Evolutionary conservation across 2,113 vertebrate species (phyloP), one percentile per base, ranked within the genome.

Genomic region (Sinocyclocheilus maitianheensis): DNA sequence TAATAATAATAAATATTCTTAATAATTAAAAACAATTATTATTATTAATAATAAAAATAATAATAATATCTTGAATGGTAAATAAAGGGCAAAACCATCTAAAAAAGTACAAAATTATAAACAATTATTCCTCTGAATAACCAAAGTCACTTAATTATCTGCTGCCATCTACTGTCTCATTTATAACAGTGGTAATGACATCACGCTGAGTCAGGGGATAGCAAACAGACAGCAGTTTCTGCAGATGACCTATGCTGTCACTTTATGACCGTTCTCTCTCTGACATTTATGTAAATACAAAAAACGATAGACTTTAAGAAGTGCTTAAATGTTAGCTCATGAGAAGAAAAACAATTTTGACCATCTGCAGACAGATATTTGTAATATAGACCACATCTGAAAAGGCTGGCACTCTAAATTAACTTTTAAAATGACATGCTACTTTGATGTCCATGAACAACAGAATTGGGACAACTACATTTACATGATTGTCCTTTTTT

Each of bases 131-230:
- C 30, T n/a, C 40, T 51, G 55, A n/a, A 78, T 20, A 85, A 67
- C 43, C 74, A 24, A 67, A 65, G 67, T 63, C 60, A 43, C 12
- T 89, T 85, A 86, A 91, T 89, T 90, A 86, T 86, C 60, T 89
- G 85, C 89, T 90, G 90, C 90, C 90, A 89, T 85, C 88, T 91
- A 87, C 90, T 91, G 90, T 85, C 89, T 86, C 74, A 22, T 58
- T 71, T 16, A 43, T n/a, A 84, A 88, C 53, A 89, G 67, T 88
- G 60, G 75, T 87, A 67, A 77, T 85, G 58, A 83, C 85, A 87
- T 80, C 51, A 77, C 10, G 7, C 22, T 30, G 22, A 72, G 43
- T 74, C 48, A 80, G 13, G 30, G 12, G 3, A 84, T 2, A 81
- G 43, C 46, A 20, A 20, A n/a, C 20, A 11, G 72, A 11, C 10